Evolutionary conservation across 2,113 vertebrate species (phyloP).

Genomic region (Periophthalmodon schlosseri): DNA sequence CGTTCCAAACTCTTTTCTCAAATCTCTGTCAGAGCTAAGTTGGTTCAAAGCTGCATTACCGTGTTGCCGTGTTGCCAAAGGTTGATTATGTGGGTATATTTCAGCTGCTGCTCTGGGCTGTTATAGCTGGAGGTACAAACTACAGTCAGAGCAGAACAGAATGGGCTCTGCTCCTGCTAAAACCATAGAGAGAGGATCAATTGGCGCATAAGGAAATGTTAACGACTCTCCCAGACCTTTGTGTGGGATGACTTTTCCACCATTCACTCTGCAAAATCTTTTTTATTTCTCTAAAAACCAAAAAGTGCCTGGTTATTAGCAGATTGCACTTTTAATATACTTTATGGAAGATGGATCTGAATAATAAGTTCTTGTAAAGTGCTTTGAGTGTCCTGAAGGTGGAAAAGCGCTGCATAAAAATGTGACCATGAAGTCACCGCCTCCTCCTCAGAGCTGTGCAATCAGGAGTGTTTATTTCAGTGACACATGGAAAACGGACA

Average conservation of each 20-base stretch:
- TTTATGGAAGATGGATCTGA: slow-evolving; percentile 1
- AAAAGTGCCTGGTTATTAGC: slow-evolving; percentile 18
- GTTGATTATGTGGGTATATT: slow-evolving; percentile 93
- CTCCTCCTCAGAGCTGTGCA: too few species aligned
- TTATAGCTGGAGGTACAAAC: slow-evolving; percentile 84
- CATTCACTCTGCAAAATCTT: slow-evolving; percentile 37
- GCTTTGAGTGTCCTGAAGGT: too few species aligned
- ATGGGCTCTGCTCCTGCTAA: slow-evolving; percentile 79
- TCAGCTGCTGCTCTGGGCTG: slow-evolving; percentile 88
- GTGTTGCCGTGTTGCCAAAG: slow-evolving; percentile 89
- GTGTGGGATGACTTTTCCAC: slow-evolving; percentile 64
- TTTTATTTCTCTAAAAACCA: slow-evolving; percentile 37
- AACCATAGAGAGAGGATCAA: slow-evolving; percentile 83
- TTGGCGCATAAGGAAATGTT: slow-evolving; percentile 79
- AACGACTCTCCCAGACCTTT: slow-evolving; percentile 74
- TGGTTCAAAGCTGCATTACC: slow-evolving; percentile 79
- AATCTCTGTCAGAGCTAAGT: slow-evolving; percentile 65
- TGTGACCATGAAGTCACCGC: too few species aligned
- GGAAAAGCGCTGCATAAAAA: too few species aligned
- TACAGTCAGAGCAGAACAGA: slow-evolving; percentile 83
- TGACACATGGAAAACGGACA: too few species aligned
- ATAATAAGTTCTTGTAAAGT: background rate
- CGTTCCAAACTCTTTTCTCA: background rate
- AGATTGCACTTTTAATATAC: slow-evolving; percentile 20
- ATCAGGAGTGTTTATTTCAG: too few species aligned